Evolutionary conservation across 2,113 vertebrate genomes (phyloP).

Genomic region (Notarius quadriscutis): DNA sequence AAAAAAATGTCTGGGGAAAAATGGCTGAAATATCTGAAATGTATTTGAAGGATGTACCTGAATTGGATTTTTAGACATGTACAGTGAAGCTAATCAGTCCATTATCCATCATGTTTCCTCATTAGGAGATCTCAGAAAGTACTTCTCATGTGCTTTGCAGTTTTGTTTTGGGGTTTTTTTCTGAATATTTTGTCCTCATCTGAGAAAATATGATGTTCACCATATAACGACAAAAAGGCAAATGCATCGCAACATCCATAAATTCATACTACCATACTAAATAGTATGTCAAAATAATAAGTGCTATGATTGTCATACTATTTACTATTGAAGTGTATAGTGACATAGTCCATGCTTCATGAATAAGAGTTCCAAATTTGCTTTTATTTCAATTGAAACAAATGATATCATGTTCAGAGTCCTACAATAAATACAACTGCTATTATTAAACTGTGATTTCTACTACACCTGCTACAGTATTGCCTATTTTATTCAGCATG

Average conservation of each 20-base stretch:
- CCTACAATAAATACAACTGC: constrained; percentile 13
- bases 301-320: background rate
- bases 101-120: constrained; percentile 59
- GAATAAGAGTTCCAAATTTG: constrained; percentile 9
- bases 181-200: background rate
- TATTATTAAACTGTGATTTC: constrained; percentile 37
- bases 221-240: background rate
- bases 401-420: constrained; percentile 9
- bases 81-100: constrained; percentile 70
- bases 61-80: constrained; percentile 71
- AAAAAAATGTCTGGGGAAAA: constrained; percentile 28
- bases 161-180: constrained; percentile 44
- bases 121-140: constrained; percentile 66
- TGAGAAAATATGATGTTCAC: background rate
- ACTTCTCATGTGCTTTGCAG: constrained; percentile 68
- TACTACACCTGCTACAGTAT: constrained; percentile 30
- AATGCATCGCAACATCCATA: background rate
- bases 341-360: constrained; percentile 1
- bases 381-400: constrained; percentile 25
- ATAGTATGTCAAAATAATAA: background rate
- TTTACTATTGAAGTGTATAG: background rate
- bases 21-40: constrained; percentile 73
- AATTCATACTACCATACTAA: background rate
- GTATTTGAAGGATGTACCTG: background rate
- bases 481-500: constrained; percentile 46